phyloP scores from a whole-genome alignment of 1,140 invertebrate species.

The Melipona quadrifasciata region DNA sequence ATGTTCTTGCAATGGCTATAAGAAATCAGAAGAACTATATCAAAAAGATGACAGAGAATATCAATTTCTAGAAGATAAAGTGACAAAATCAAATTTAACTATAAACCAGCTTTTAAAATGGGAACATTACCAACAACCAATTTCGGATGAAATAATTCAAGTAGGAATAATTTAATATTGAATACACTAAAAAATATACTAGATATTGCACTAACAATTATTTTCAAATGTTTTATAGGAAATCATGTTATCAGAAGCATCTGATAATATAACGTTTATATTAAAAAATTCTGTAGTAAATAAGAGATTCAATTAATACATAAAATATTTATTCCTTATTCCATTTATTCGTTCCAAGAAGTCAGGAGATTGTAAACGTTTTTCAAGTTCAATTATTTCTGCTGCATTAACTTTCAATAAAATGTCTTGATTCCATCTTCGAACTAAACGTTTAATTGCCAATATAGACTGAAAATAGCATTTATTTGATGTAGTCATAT shows the following conservation, averaged over 20 bases:
- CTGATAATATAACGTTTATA: constrained; percentile 73
- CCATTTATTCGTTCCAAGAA: constrained; percentile 42
- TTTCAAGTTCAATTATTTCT: constrained; percentile 62
- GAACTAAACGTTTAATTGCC: constrained; percentile 68
- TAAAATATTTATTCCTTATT: constrained; percentile 6
- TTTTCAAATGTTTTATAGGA: constrained; percentile 67
- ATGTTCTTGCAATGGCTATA: constrained; percentile 66
- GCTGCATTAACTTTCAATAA: constrained; percentile 69
- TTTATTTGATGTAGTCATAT: constrained; percentile 24
- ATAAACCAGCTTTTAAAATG: constrained; percentile 75
- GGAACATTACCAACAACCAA: constrained; percentile 74
- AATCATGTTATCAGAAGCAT: constrained; percentile 68
- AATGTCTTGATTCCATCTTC: constrained; percentile 64
- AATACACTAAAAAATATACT: neutral
- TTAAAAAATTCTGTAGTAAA: constrained; percentile 71
- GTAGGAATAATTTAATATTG: constrained; percentile 54
- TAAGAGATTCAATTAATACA: constrained; percentile 19
- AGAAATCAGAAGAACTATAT: constrained; percentile 27
- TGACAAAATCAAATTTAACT: constrained; percentile 67
- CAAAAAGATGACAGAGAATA: constrained; percentile 52
- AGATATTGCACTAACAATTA: constrained; percentile 7
- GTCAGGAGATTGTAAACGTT: constrained; percentile 53
- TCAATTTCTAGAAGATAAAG: constrained; percentile 65
- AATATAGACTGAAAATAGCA: constrained; percentile 71
- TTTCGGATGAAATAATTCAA: constrained; percentile 68